These are phyloP conservation scores for Saxidomus purpurata DNA, from an alignment of 1,140 invertebrate genomes.

Conservation along the genomic window DNA sequence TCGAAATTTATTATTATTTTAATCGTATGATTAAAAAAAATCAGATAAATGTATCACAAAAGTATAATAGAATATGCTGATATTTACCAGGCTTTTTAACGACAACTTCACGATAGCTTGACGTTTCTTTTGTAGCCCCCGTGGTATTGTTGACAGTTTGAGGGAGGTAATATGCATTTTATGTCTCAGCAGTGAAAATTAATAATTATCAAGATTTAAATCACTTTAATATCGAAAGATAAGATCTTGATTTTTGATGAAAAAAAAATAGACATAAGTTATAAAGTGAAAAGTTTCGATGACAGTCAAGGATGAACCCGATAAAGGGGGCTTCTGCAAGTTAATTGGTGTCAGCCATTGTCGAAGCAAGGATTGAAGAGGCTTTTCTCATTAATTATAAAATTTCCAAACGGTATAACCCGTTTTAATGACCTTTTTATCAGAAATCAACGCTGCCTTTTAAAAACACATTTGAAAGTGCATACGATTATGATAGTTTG, in stretches of 20 bases:
- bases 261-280: not conserved
- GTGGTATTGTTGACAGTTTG: not conserved
- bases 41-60: too few relatives aligned
- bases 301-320: not conserved
- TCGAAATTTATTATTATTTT: too few relatives aligned
- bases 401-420: not conserved
- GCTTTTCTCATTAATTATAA: constrained; percentile 13
- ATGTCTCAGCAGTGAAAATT: not conserved
- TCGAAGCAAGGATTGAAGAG: not conserved
- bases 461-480: not conserved
- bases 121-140: not conserved
- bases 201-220: constrained; percentile 7
- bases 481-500: not conserved
- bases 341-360: not conserved
- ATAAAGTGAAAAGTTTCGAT: not conserved
- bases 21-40: too few relatives aligned
- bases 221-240: not conserved
- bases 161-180: not conserved
- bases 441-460: not conserved
- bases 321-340: not conserved
- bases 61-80: too few relatives aligned
- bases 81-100: too few relatives aligned
- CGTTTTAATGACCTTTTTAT: not conserved
- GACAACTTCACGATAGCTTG: not conserved
- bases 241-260: not conserved